These are phyloP conservation scores for Synchiropus splendidus DNA, from an alignment of 2,113 vertebrate species.

Conservation along the genomic window DNA sequence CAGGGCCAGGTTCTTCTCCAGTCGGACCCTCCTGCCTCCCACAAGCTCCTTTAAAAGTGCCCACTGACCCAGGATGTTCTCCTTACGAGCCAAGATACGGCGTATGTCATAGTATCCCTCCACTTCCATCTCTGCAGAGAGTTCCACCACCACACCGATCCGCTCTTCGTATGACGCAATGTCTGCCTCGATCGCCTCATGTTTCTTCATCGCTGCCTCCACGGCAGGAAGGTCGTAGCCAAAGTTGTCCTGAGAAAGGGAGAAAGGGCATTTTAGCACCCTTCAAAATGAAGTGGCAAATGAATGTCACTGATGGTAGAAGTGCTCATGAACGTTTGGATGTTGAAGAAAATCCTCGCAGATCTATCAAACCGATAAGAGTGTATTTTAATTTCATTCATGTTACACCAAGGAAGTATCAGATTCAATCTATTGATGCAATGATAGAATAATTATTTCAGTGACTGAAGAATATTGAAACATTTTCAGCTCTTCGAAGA, in stretches of 20 bases:
- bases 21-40: conserved; percentile 69
- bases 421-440: too few species aligned
- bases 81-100: conserved; percentile 79
- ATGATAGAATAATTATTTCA: too few species aligned
- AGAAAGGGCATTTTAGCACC: not conserved
- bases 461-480: too few species aligned
- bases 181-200: conserved; percentile 92
- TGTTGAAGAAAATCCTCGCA: too few species aligned
- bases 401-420: too few species aligned
- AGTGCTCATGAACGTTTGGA: too few species aligned
- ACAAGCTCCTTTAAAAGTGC: conserved; percentile 80
- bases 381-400: too few species aligned
- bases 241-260: conserved; percentile 79
- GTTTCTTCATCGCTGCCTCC: conserved; percentile 95
- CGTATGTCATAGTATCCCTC: conserved; percentile 85
- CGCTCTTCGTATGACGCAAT: conserved; percentile 90
- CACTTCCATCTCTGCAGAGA: conserved; percentile 77
- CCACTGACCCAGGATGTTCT: conserved; percentile 91
- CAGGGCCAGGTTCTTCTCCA: conserved; percentile 85
- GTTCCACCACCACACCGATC: conserved; percentile 80
- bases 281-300: not conserved
- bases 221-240: conserved; percentile 90
- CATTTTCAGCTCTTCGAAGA: too few species aligned
- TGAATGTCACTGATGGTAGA: too few species aligned
- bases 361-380: too few species aligned